These are phyloP conservation scores for Numenius arquata DNA, from an alignment of 2,113 vertebrate species.

Conservation along the genomic window DNA sequence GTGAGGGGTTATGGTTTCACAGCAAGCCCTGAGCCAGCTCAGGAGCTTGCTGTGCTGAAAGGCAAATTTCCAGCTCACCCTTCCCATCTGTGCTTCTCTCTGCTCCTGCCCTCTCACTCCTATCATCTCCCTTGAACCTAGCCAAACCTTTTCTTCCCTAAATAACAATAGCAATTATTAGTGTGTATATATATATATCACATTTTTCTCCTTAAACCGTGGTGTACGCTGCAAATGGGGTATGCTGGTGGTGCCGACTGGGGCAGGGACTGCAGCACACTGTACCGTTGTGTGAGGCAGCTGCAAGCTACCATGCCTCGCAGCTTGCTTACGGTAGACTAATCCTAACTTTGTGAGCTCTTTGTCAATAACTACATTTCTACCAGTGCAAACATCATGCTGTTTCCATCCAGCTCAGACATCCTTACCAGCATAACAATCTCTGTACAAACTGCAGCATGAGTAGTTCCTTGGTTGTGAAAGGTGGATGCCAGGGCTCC, in stretches of 20 bases:
- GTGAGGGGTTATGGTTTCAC: neutral
- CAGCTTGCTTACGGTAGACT: neutral
- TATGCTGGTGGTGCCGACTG: accelerated
- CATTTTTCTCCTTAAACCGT: neutral
- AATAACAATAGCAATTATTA: neutral
- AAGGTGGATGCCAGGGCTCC: neutral
- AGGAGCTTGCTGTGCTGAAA: neutral
- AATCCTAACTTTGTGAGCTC: neutral
- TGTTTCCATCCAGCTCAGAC: neutral
- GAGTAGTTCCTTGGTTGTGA: neutral
- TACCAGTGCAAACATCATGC: neutral
- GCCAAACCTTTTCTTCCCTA: neutral
- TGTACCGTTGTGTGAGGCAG: neutral
- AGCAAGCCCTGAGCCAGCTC: neutral
- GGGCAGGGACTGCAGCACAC: neutral
- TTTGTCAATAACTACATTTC: neutral
- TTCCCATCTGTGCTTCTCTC: neutral
- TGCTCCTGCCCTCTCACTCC: neutral
- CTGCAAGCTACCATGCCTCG: neutral
- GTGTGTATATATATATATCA: neutral
- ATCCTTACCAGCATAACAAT: neutral
- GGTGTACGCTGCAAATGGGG: neutral
- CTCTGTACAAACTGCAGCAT: neutral
- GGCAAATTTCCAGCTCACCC: neutral
- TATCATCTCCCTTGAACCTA: neutral